These are phyloP conservation scores for Polymixis flavicincta DNA, from an alignment of 2,888 invertebrate genomes.

Conservation along the genomic window DNA sequence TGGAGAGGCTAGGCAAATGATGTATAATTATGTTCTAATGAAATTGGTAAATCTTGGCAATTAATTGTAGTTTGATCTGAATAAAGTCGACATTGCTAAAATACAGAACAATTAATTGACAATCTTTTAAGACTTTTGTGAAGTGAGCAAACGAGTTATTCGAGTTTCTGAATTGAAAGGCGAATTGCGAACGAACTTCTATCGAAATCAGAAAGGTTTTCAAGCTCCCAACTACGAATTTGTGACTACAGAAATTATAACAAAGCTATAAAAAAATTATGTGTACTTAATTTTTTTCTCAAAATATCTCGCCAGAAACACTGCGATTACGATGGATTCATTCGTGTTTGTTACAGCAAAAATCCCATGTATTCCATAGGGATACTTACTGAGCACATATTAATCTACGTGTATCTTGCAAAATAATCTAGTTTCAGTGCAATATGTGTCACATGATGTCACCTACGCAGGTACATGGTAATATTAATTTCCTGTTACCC, in stretches of 20 bases:
- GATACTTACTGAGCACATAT: background rate
- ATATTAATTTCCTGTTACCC: constrained; percentile 62
- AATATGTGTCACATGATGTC: constrained; percentile 41
- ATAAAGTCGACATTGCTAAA: background rate
- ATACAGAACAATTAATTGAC: background rate
- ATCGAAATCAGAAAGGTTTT: background rate
- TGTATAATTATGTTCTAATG: background rate
- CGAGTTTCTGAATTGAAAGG: background rate
- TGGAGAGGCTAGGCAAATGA: too few species aligned
- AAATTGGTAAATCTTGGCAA: background rate
- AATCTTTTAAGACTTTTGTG: background rate
- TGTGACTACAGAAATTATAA: background rate
- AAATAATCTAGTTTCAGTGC: constrained; percentile 27
- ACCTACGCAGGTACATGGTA: constrained; percentile 37
- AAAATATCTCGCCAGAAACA: background rate
- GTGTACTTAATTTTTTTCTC: too few species aligned
- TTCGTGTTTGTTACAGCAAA: background rate
- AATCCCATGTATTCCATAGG: background rate
- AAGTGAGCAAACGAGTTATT: background rate
- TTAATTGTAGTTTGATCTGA: background rate
- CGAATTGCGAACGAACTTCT: background rate
- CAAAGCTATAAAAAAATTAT: too few species aligned
- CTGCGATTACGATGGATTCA: background rate
- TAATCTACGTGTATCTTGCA: constrained; percentile 7
- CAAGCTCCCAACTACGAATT: background rate